Evolutionary conservation across 2,113 vertebrate species (phyloP), one percentile per base, ranked within the genome.

Genomic region (Macquaria ambigua): DNA sequence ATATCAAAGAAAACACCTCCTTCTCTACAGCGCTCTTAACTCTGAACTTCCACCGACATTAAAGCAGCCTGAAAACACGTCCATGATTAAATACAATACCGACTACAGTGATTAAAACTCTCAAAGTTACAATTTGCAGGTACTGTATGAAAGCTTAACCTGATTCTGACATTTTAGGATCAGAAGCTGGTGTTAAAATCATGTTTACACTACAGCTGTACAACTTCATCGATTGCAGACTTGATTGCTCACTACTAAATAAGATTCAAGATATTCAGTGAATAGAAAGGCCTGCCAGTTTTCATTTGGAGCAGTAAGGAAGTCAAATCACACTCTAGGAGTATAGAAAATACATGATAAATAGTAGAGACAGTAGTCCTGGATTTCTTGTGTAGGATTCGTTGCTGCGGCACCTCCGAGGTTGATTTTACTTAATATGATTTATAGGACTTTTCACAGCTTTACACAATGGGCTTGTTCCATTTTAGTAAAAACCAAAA

Each of bases 161-260:
- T 77, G 79, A 75, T 66, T 83, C 34, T 75, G 68, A 58, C 55
- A 74, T 75, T 3, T 77, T 77, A 48, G 79, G 63, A 72, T 86
- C 77, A 86, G 89, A 79, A 80, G 94, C 93, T 95, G 92, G 93
- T 94, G 91, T 82, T 87, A 25, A 88, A 87, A 90, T 92, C 87
- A 82, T 81, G 72, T 88, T 91, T 61, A 64, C 58, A 63, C 68
- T 64, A 75, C 37, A 77, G 34, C 31, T 68, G 59, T 71, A 53
- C 20, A 74, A 68, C 41, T 70, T 85, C 31, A 74, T 41, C 61
- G 31, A 59, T 80, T 48, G 87, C 46, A 46, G 8, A 79, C 39
- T 69, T 78, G 46, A 83, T 83, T 71, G 72, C 1, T 74, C 25
- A 62, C 25, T 9, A 48, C 10, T 59, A 69, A 71, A 53, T 55